Evolutionary conservation across 1,140 invertebrate species (phyloP).

Genomic region (Thereuonema tuberculata): DNA sequence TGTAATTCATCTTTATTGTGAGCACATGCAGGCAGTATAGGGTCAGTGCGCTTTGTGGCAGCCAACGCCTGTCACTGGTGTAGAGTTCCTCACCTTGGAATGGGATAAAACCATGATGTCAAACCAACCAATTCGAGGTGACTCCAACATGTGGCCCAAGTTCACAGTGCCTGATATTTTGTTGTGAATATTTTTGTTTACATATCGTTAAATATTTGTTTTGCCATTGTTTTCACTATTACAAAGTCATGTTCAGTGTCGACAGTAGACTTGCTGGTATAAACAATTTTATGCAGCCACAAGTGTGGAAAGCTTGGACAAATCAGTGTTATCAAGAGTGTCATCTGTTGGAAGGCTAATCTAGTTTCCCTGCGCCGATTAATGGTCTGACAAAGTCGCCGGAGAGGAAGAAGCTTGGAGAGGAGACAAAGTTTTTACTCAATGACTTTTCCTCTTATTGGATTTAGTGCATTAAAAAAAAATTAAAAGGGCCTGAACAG

Average conservation of each 20-base stretch:
- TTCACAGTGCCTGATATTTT: constrained; percentile 12
- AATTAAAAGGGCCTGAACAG: too few relatives aligned
- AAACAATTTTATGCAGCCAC: too few relatives aligned
- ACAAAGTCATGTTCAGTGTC: constrained; percentile 1
- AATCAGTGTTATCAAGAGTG: too few relatives aligned
- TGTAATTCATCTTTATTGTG: background rate
- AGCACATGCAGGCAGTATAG: constrained; percentile 11
- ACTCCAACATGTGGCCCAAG: constrained; percentile 4
- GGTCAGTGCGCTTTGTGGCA: constrained; percentile 11
- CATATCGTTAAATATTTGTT: constrained; percentile 7
- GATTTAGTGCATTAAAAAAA: too few relatives aligned
- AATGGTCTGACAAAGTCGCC: too few relatives aligned
- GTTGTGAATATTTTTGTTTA: constrained; percentile 13
- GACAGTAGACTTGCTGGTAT: too few relatives aligned
- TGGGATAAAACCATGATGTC: background rate
- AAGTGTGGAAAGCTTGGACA: too few relatives aligned
- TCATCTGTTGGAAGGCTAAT: too few relatives aligned
- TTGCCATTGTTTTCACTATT: constrained; percentile 5
- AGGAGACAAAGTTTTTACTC: too few relatives aligned
- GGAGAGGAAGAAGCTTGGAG: too few relatives aligned
- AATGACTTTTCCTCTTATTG: too few relatives aligned
- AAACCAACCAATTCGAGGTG: background rate
- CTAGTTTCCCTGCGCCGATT: too few relatives aligned
- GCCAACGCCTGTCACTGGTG: background rate
- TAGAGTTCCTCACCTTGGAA: background rate